Percentiles rank a stretch among this genome's conserved stretches.
phyloP scores from a whole-genome alignment of 2,797 vertebrate species.

The Rachycentron canadum region DNA sequence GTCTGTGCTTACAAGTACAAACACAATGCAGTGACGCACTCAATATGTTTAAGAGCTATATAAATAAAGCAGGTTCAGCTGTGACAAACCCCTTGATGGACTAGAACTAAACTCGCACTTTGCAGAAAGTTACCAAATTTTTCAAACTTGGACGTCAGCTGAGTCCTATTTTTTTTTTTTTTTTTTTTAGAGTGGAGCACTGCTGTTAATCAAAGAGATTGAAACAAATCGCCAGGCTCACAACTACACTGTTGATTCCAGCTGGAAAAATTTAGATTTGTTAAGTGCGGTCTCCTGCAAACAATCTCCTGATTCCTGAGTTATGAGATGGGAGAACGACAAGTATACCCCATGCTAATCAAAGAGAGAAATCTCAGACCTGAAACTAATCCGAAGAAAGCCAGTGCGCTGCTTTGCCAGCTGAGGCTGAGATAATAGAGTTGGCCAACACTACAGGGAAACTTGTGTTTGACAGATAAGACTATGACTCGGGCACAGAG shows the following conservation, averaged over 20 bases:
- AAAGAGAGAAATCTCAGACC: constrained; percentile 16
- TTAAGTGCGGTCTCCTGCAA: constrained; percentile 15
- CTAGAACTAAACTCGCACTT: not conserved
- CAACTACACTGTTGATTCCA: constrained; percentile 41
- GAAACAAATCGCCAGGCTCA: constrained; percentile 41
- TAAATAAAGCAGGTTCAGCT: constrained; percentile 21
- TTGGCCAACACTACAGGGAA: constrained; percentile 2
- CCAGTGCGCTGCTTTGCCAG: constrained; percentile 1
- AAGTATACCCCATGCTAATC: constrained; percentile 4
- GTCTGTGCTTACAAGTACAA: constrained; percentile 37
- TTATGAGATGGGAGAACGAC: not conserved
- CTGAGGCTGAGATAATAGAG: constrained; percentile 23
- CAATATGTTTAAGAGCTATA: constrained; percentile 27
- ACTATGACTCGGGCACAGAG: not conserved
- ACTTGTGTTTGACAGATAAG: constrained; percentile 29
- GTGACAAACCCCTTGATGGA: constrained; percentile 14
- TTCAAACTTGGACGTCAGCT: constrained; percentile 9
- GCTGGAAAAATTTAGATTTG: constrained; percentile 21
- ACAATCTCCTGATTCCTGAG: constrained; percentile 10
- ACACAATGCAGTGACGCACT: constrained; percentile 28
- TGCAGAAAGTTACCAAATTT: not conserved
- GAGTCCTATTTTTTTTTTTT: not conserved
- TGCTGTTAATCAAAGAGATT: constrained; percentile 36
- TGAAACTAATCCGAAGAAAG: constrained; percentile 10
- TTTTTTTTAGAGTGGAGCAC: constrained; percentile 32